Base-by-base conservation (phyloP, 2,888 invertebrate genomes). In the Galeruca laticollis region DNA sequence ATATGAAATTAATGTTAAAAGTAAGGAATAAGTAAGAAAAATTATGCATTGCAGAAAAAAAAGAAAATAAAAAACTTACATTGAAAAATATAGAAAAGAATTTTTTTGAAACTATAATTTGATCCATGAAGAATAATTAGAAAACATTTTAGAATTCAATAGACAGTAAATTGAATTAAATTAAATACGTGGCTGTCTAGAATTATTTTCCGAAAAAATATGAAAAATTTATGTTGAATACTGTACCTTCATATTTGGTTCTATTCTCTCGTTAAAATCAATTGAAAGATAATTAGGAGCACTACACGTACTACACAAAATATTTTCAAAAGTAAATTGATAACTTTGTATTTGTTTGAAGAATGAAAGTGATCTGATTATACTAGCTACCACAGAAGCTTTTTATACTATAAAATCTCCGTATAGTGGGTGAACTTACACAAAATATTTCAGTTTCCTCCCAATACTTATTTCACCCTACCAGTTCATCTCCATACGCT, bases 391-490 rank as follows among this genome's bases (percentile, higher is more conserved):
- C 73, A 75, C 76, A 68, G 75, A 73, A 78, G 79, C 79, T 83
- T 83, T n/a, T 79, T 83, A 83, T 83, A 83, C 78, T 76, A 64
- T 69, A 77, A 18, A 76, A 79, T 79, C 67, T 70, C 68, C 72
- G 66, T 77, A 81, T 80, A 82, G 81, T 81, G 82, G 82, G 83
- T 83, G 82, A 76, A 78, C 75, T 77, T 78, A 77, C 76, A 78
- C 78, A 78, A 81, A 82, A 78, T 81, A 78, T 76, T 81, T 81
- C 73, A 82, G 82, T 82, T 82, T 82, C 82, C 82, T 82, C 80
- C 81, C 81, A 80, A 82, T 82, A 56, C 71, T 74, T 70, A 75
- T 73, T 65, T 40, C 73, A 79, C 78, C 78, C 79, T 80, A 80
- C 78, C 69, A 49, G 68, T 37, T 61, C 70, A 65, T 69, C 63